A percentile compares a stretch with the other conserved stretches of the same genome.
These are phyloP conservation scores for Siphonodentalium dalli DNA, from an alignment of 2,888 invertebrate genomes.

Conservation along the genomic window DNA sequence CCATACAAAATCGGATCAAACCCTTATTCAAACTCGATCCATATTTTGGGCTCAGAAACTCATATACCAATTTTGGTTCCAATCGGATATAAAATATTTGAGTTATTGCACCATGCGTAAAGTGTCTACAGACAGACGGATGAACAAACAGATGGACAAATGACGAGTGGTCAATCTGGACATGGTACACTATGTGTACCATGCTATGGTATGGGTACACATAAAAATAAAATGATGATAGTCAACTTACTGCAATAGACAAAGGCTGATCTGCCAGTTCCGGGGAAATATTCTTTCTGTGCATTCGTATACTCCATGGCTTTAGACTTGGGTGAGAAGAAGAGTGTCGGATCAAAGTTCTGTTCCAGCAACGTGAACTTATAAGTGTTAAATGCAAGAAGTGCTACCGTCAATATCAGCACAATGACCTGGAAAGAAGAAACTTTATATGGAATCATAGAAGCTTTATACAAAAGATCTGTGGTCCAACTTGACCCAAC, in stretches of 20 bases:
- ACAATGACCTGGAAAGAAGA: slow-evolving; percentile 68
- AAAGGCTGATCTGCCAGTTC: slow-evolving; percentile 72
- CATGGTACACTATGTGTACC: not conserved
- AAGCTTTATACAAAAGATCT: no score
- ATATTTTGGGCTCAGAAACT: no score
- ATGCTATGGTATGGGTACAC: no score
- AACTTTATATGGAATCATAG: not conserved
- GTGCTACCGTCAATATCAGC: slow-evolving; percentile 70
- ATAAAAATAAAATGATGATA: not conserved
- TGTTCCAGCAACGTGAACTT: slow-evolving; percentile 75
- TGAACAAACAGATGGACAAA: no score
- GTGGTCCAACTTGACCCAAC: no score
- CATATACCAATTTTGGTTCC: no score
- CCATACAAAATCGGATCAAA: no score
- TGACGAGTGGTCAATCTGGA: no score
- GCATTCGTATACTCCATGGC: slow-evolving; percentile 71
- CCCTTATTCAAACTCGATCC: no score
- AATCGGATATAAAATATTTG: no score
- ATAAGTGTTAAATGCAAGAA: slow-evolving; percentile 73
- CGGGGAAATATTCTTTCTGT: slow-evolving; percentile 73
- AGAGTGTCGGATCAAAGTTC: slow-evolving; percentile 82
- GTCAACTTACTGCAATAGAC: slow-evolving; percentile 72
- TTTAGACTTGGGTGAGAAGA: slow-evolving; percentile 77
- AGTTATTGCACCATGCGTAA: no score
- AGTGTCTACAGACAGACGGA: no score